phyloP scores from a whole-genome alignment of 2,113 vertebrate species.

The Microcebus tavaratra region DNA sequence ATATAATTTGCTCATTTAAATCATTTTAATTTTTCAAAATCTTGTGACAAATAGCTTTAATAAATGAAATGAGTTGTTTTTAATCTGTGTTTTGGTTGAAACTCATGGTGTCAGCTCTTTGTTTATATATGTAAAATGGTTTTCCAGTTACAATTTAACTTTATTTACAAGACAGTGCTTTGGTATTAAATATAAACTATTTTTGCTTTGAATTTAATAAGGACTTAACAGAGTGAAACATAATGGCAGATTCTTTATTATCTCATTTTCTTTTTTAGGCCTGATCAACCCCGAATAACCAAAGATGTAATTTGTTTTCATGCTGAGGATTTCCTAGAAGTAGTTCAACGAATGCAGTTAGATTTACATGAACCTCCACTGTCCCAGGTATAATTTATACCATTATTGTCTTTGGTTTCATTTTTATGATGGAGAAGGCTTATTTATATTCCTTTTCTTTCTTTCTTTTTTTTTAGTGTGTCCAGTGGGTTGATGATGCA shows the following conservation, averaged over 20 bases:
- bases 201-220: constrained; percentile 63
- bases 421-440: constrained; percentile 33
- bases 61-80: constrained; percentile 26
- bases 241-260: constrained; percentile 14
- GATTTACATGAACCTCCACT: constrained; percentile 97
- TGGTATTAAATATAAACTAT: neutral
- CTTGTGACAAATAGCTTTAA: neutral
- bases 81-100: constrained; percentile 2
- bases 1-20: neutral
- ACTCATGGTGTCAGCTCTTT: neutral
- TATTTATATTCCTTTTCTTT: constrained; percentile 33
- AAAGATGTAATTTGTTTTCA: constrained; percentile 99
- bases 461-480: constrained; percentile 87
- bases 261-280: constrained; percentile 80
- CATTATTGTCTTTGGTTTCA: constrained; percentile 17
- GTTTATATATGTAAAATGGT: constrained; percentile 33
- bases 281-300: constrained; percentile 96
- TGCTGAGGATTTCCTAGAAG: constrained; percentile 95
- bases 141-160: constrained; percentile 25
- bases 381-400: constrained; percentile 88
- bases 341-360: constrained; percentile 96
- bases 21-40: constrained; percentile 45
- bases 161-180: constrained; percentile 33
- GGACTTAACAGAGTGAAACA: neutral
- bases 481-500: constrained; percentile 98